Base-by-base conservation (phyloP, 2,888 invertebrate genomes). In the Acronicta psi region DNA sequence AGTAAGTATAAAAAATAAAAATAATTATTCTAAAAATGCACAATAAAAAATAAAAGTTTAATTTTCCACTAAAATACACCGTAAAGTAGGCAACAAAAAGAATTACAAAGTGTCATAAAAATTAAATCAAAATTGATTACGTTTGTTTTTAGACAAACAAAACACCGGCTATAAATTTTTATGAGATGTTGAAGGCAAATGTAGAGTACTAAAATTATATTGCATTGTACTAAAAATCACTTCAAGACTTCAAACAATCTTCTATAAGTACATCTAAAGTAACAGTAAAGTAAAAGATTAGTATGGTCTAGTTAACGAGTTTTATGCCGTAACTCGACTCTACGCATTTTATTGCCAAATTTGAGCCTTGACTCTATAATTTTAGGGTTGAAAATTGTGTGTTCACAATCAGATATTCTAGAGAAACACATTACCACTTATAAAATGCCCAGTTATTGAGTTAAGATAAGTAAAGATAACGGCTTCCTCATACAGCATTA, bases 201-300 rank as follows among this genome's bases (percentile, higher is more conserved):
- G 13, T 16, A 16, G 25, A 29, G 2, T 29, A 20, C 2, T 2
- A 20, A 4, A 20, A 4, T 5, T 20, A 20, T 20, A 20, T 20
- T 20, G 20, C 0, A 0, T 18, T 18, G 11, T 18, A 16, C 9
- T 13, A 23, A 47, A 66, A 69, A 54, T 42, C 29, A 47, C 23
- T 29, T 23, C n/a, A 31, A 37, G 9, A 40, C 17, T 38, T 36
- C 18, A 40, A 56, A 69, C 36, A 47, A 43, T 43, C 40, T 10
- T 20, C 45, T 34, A 38, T 31, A 50, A 51, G 42, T 18, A 61
- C 17, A 46, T 50, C 36, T 16, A 54, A 49, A 54, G 23, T 70
- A 74, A 73, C 73, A 58, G 70, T 74, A 73, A 64, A 67, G 55
- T 53, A 53, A 72, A 64, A 73, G 41, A 73, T 72, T 66, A 49